Conservation (phyloP, 2,888 invertebrate species). For the Bombylius discolor region DNA sequence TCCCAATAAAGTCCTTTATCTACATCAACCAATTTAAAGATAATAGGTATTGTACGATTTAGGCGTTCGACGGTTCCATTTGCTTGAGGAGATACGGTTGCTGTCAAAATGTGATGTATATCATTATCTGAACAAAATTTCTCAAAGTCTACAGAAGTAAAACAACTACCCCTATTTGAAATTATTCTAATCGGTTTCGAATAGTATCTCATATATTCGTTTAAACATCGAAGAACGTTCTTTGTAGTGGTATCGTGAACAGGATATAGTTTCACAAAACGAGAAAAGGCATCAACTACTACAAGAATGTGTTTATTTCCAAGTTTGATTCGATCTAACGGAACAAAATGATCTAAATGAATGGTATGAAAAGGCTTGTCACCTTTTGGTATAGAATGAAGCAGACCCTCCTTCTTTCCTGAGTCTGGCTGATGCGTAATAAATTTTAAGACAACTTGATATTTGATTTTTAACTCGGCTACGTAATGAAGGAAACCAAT, state of each 20-base stretch:
- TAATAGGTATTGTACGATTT: not conserved
- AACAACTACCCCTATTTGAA: constrained; percentile 27
- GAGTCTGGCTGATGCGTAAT: constrained; percentile 22
- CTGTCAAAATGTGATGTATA: not conserved
- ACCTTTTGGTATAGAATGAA: constrained; percentile 29
- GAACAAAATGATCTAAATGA: constrained; percentile 27
- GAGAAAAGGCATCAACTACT: constrained; percentile 15
- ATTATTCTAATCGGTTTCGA: constrained; percentile 19
- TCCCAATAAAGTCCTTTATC: not conserved
- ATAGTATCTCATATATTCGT: constrained; percentile 14
- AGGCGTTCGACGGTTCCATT: constrained; percentile 1
- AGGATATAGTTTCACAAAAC: no score
- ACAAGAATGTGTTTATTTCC: constrained; percentile 24
- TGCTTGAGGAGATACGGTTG: not conserved
- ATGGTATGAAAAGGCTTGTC: constrained; percentile 28
- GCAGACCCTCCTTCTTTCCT: constrained; percentile 18
- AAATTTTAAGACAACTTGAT: constrained; percentile 27
- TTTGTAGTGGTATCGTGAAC: no score
- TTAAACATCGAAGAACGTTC: no score
- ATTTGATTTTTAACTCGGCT: constrained; percentile 28
- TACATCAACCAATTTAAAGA: not conserved
- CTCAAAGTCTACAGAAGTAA: constrained; percentile 24
- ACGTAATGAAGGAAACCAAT: constrained; percentile 30
- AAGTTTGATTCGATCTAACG: constrained; percentile 9
- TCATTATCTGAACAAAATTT: constrained; percentile 19